Base-by-base conservation (phyloP, 2,113 vertebrate species). In the Anguilla rostrata region DNA sequence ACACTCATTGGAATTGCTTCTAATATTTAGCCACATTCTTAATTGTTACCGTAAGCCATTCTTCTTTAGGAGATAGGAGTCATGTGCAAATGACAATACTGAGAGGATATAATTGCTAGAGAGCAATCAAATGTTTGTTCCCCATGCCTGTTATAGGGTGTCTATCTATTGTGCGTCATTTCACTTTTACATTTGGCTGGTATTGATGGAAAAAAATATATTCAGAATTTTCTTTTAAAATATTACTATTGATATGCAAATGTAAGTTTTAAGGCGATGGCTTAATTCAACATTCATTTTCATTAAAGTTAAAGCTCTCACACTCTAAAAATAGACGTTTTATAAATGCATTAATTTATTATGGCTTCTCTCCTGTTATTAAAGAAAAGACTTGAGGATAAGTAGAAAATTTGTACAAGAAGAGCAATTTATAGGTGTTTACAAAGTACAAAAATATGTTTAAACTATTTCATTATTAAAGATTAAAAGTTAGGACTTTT, bases 281-380 rank as follows among this genome's bases (percentile, higher is more conserved):
- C 60, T 71, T 29, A 88, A 83, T 87, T 85, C 86, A 83, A 85
- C 81, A 87, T 34, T 34, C 34, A 34, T 34, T 86, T 87, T 85
- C 75, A 88, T 87, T 90, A 83, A 85, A 85, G 84, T 80, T 81
- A 81, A 87, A 88, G 83, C 81, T 57, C 82, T 16, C 34, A 34
- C 34, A 34, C 34, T 34, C 34, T 34, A 34, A 34, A 34, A 34
- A 34, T 34, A 34, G 34, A 34, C 34, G 34, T 34, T 34, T 34
- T 34, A 34, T 34, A 34, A 34, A 34, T 34, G 34, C 34, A 34
- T 34, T 34, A 34, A 34, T 34, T 34, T 34, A 34, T 34, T 34
- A 34, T 34, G 34, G 34, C 41, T 83, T 75, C 78, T 39, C 60
- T n/a, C n/a, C n/a, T 39, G 86, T 34, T 81, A 18, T 83, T 75